These are phyloP conservation scores for Ptychadena robeensis DNA, from an alignment of 2,797 vertebrate genomes.

Conservation along the genomic window DNA sequence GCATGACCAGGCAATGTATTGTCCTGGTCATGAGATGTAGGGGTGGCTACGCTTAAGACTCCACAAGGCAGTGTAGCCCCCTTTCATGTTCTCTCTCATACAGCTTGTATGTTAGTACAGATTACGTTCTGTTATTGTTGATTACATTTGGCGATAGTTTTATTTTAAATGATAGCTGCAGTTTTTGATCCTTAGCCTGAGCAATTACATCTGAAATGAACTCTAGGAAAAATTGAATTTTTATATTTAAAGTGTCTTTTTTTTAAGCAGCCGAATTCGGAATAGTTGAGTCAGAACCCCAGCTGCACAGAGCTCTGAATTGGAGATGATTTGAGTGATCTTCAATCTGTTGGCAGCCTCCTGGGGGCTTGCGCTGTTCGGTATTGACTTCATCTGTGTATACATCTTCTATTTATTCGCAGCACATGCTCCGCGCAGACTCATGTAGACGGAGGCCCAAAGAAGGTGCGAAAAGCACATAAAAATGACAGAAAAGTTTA, in stretches of 20 bases:
- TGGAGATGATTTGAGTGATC: slow-evolving; percentile 71
- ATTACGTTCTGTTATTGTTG: too few relatives aligned
- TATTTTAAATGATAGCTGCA: neutral
- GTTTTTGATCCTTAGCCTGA: slow-evolving; percentile 8
- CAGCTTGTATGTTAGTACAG: too few relatives aligned
- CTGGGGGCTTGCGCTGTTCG: slow-evolving; percentile 69
- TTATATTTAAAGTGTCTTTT: slow-evolving; percentile 4
- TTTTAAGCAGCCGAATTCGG: slow-evolving; percentile 35
- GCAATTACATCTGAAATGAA: slow-evolving; percentile 23
- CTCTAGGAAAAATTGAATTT: slow-evolving; percentile 23
- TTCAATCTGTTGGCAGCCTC: slow-evolving; percentile 70
- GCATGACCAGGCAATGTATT: too few relatives aligned
- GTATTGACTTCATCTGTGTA: slow-evolving; percentile 76
- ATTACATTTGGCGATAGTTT: too few relatives aligned
- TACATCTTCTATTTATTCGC: slow-evolving; percentile 77
- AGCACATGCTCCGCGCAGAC: slow-evolving; percentile 74
- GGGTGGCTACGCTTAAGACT: too few relatives aligned
- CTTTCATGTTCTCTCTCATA: too few relatives aligned
- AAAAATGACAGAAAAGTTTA: neutral
- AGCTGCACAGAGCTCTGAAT: slow-evolving; percentile 47
- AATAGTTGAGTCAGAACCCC: slow-evolving; percentile 53
- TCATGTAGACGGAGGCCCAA: slow-evolving; percentile 68
- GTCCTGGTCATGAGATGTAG: too few relatives aligned
- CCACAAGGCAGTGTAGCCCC: too few relatives aligned
- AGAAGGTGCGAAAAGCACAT: slow-evolving; percentile 66